phyloP scores from a whole-genome alignment of 2,113 vertebrate genomes.

The Pachypanchax playfairii region DNA sequence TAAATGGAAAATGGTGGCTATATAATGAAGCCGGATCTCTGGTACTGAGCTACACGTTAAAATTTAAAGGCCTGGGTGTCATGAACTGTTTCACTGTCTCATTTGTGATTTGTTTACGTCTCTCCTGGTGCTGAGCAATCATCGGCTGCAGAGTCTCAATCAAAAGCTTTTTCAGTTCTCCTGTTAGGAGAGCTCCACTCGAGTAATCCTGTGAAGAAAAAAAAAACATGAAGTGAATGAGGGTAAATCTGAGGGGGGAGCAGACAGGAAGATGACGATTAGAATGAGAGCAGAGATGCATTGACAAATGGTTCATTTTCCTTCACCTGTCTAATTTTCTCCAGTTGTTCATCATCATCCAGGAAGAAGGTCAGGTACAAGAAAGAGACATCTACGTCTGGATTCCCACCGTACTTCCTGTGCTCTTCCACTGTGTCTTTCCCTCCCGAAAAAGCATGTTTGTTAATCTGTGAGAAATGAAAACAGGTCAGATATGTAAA shows the following conservation, averaged over 20 bases:
- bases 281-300: no score
- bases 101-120: conserved; percentile 88
- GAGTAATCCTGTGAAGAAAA: conserved; percentile 85
- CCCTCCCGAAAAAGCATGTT: conserved; percentile 95
- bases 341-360: conserved; percentile 91
- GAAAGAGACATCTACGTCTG: conserved; percentile 93
- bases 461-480: conserved; percentile 85
- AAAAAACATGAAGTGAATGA: not conserved
- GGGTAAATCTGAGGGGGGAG: not conserved
- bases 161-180: conserved; percentile 93
- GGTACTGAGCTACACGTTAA: conserved; percentile 77
- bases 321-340: conserved; percentile 91
- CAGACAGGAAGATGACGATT: no score
- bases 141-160: conserved; percentile 93
- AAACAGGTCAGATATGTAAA: not conserved
- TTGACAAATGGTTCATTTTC: no score
- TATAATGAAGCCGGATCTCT: not conserved
- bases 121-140: conserved; percentile 89
- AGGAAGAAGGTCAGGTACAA: conserved; percentile 99
- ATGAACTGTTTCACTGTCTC: conserved; percentile 89
- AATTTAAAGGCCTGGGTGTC: conserved; percentile 89
- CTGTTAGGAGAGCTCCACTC: conserved; percentile 91
- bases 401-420: conserved; percentile 88
- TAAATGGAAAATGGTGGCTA: no score
- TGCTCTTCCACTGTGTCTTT: conserved; percentile 96